Base-by-base conservation (phyloP, 2,113 vertebrate species). In the Pandion haliaetus region DNA sequence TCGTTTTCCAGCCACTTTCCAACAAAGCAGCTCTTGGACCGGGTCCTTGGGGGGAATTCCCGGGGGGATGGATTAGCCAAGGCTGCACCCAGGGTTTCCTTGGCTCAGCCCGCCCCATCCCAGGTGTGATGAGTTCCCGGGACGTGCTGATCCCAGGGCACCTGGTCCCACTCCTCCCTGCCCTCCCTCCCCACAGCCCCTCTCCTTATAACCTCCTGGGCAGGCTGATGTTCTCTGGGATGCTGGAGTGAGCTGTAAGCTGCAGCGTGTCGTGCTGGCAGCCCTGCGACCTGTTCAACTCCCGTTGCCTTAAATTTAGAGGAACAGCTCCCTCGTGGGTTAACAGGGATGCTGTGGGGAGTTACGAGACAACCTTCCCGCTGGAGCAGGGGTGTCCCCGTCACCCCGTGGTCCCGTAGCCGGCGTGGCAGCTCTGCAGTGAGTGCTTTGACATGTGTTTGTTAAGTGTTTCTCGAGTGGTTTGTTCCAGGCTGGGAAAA, bases 391-490 rank as follows among this genome's bases (percentile, higher is more conserved):
- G 45, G 36, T 45, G 86, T 88, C 47, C 6, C 52, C 18, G 4
- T 70, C 50, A 10, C 59, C 52, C 1, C 0, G 1, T 1, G 3
- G 24, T 31, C 63, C 63, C 0, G 0, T n/a, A 7, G 26, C 26
- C 6, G 4, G 23, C 5, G 6, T 2, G 6, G 50, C 38, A 40
- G 62, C 85, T 62, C 82, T 14, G n/a, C 62, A 17, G 77, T 12
- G 40, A 65, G 61, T 40, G 36, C 66, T 85, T 40, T 20, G 45
- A 26, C 34, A 6, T 4, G 63, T 66, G 81, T 12, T 71, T 7
- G 12, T 29, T 3, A 34, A 58, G 65, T 16, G 34, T 49, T 90
- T 72, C 92, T 79, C 58, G n/a, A 78, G 78, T 25, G 81, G 31
- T 12, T 78, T 67, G 47, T 88, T 72, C 79, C 85, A 82, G 74